phyloP scores from a whole-genome alignment of 2,888 invertebrate genomes.

The Acheta domesticus region DNA sequence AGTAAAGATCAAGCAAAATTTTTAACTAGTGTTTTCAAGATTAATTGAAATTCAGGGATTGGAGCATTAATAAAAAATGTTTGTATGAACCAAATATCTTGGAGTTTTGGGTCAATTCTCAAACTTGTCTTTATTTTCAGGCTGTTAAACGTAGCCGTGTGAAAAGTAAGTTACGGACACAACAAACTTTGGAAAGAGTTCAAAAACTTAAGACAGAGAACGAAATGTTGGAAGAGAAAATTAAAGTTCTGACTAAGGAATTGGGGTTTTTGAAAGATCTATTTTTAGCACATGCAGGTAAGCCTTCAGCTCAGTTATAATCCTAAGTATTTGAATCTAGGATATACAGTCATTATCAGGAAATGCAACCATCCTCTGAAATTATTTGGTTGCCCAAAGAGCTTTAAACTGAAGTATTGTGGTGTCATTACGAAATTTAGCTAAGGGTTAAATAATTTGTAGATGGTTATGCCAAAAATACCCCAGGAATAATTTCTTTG shows the following conservation, averaged over 20 bases:
- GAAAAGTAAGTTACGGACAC: conserved; percentile 72
- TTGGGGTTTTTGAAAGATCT: conserved; percentile 75
- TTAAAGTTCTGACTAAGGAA: conserved; percentile 76
- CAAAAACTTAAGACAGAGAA: conserved; percentile 74
- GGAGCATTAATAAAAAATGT: no score
- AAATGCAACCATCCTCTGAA: no score
- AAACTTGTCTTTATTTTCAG: conserved; percentile 48
- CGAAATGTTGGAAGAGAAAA: conserved; percentile 74
- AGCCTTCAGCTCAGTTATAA: neutral
- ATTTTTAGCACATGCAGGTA: conserved; percentile 75
- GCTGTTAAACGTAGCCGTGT: conserved; percentile 79
- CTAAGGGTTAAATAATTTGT: no score
- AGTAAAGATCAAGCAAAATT: no score
- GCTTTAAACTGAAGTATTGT: neutral
- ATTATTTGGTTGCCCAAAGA: neutral
- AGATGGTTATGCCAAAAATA: no score
- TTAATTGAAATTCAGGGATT: no score
- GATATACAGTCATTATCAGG: no score
- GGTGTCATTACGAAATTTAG: neutral
- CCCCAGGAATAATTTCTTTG: no score
- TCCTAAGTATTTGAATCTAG: no score
- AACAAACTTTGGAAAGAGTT: conserved; percentile 72
- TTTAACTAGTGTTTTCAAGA: no score
- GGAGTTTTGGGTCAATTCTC: neutral
- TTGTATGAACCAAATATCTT: neutral